Base-by-base conservation (phyloP, 2,113 vertebrate genomes). In the Ovis canadensis region DNA sequence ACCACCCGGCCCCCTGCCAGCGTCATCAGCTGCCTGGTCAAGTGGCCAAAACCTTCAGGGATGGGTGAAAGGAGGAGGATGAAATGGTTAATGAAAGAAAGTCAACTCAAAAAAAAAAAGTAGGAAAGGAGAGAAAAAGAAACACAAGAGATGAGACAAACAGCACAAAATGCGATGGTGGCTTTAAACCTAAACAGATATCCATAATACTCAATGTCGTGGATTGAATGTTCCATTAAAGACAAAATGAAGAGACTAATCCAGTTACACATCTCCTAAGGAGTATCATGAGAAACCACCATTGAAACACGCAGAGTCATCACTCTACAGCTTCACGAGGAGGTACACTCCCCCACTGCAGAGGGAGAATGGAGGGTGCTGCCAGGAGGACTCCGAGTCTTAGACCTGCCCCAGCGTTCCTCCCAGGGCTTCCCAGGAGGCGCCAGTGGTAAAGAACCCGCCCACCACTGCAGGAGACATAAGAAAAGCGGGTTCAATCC, bases 21-120 rank as follows among this genome's bases (percentile, higher is more conserved):
- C 81, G 98, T 99, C 99, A 99, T 99, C 98, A 99, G 98, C 99
- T 99, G 99, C 98, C 99, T 99, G 81, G 99, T 99, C 90, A 99
- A 98, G 98, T 99, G 99, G 67, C 99, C 99, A 1, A 99, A 99
- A 98, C 99, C 99, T 99, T 97, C 54, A 50, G 77, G 52, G 33
- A 64, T 12, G 9, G 0, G 40, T 43, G 16, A 97, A 86, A 23
- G 62, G 19, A 12, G 86, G 19, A 12, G 86, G 19, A 77, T 48
- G 15, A 87, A 80, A 74, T 60, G 15, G 29, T 55, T 54, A 52
- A 74, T 54, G 60, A 88, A 80, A 50, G 12, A 62, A 40, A 74
- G 25, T 23, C 27, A 74, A 78, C 19, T 67, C 64, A 62, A 64
- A 64, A 71, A 83, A 67, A 95, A 29, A 54, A 45, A 27, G 12